phyloP scores from a whole-genome alignment of 2,113 vertebrate species.

The Carettochelys insculpta region DNA sequence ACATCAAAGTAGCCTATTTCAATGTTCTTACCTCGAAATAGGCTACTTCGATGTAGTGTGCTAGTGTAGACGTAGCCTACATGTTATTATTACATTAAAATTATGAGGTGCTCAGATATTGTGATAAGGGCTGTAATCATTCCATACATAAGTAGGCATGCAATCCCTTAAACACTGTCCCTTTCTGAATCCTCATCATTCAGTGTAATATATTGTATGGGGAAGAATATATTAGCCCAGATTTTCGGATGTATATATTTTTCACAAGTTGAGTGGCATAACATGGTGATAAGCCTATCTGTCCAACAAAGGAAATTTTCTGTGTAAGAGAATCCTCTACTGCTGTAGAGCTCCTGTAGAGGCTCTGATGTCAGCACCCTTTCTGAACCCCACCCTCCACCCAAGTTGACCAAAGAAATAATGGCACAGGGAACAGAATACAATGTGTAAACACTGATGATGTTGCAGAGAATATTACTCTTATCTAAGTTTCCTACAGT shows the following conservation, averaged over 20 bases:
- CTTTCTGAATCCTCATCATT: neutral
- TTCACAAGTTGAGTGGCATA: neutral
- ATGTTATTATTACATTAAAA: neutral
- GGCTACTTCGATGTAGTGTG: too few relatives aligned
- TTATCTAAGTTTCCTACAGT: slow-evolving; percentile 42
- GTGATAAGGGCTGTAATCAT: rapidly evolving
- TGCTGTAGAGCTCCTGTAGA: neutral
- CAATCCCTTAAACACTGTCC: neutral
- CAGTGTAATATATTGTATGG: neutral
- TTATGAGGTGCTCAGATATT: neutral
- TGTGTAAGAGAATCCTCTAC: neutral
- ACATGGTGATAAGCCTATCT: neutral
- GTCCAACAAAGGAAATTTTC: rapidly evolving
- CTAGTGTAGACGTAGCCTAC: too few relatives aligned
- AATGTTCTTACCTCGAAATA: too few relatives aligned
- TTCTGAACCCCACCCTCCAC: neutral
- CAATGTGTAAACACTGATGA: slow-evolving; percentile 36
- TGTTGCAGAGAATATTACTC: slow-evolving; percentile 28
- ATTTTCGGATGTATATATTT: neutral
- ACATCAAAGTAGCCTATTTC: too few relatives aligned
- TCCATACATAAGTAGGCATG: neutral
- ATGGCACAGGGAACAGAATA: neutral
- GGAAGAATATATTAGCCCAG: neutral
- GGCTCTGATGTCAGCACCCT: neutral
- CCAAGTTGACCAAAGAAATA: neutral